phyloP scores from a whole-genome alignment of 2,888 invertebrate genomes.

The Amphipoea oculea region DNA sequence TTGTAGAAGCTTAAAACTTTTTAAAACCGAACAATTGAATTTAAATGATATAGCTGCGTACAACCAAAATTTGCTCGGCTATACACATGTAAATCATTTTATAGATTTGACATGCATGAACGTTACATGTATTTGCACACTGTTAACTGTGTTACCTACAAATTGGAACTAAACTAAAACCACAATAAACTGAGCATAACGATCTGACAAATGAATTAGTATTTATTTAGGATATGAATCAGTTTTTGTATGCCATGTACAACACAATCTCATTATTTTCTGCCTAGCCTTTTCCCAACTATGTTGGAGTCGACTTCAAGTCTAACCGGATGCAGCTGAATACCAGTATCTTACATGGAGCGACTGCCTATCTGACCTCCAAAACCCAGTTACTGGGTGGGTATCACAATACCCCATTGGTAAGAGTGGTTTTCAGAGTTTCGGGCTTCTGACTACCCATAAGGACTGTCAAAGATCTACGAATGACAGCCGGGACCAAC shows the following conservation, averaged over 20 bases:
- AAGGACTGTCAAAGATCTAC: neutral
- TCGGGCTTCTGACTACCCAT: too few relatives aligned
- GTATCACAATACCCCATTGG: neutral
- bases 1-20: neutral
- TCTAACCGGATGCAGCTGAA: neutral
- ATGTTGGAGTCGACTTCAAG: too few relatives aligned
- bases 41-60: too few relatives aligned
- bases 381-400: neutral
- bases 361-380: neutral
- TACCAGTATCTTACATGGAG: neutral
- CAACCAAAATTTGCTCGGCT: neutral
- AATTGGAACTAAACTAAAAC: neutral
- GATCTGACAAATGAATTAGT: neutral
- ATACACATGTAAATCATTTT: constrained; percentile 1
- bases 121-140: neutral
- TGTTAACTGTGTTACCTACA: neutral
- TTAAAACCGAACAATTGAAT: neutral
- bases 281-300: neutral
- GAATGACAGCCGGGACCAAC: too few relatives aligned
- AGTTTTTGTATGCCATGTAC: neutral
- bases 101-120: constrained; percentile 8
- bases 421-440: neutral
- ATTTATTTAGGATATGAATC: neutral
- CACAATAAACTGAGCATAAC: neutral
- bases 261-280: neutral